These are phyloP conservation scores for Numida meleagris DNA, from an alignment of 2,113 vertebrate genomes.

Conservation along the genomic window DNA sequence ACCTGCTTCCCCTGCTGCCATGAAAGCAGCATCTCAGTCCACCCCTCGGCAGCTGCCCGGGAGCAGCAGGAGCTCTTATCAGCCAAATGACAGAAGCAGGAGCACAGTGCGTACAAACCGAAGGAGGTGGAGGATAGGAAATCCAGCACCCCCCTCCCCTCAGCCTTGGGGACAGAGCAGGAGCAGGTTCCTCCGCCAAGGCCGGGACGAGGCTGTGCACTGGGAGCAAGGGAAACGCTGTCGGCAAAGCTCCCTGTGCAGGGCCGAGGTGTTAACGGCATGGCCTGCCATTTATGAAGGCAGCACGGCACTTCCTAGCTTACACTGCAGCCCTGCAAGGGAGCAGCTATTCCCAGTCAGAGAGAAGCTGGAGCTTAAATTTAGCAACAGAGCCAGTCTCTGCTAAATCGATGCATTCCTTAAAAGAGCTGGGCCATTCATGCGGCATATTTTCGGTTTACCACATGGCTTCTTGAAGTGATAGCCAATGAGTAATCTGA, in stretches of 20 bases:
- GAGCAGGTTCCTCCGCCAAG: background rate
- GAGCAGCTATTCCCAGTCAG: background rate
- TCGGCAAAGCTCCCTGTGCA: background rate
- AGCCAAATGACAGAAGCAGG: background rate
- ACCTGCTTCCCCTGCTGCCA: background rate
- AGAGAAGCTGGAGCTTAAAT: constrained; percentile 1
- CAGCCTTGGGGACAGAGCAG: background rate
- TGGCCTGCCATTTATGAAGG: background rate
- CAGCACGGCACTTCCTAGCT: background rate
- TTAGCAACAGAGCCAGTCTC: background rate
- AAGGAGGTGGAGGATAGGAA: background rate
- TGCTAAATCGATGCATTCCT: constrained; percentile 50
- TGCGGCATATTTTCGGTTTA: constrained; percentile 60
- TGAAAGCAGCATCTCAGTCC: background rate
- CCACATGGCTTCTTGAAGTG: constrained; percentile 55
- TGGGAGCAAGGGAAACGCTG: rapidly evolving
- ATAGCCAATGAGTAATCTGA: constrained; percentile 30
- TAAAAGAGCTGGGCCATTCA: constrained; percentile 31
- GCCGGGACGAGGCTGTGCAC: rapidly evolving
- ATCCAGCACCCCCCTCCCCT: background rate
- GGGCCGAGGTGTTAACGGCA: background rate
- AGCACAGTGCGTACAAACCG: rapidly evolving
- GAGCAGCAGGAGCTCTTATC: background rate
- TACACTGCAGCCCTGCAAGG: background rate
- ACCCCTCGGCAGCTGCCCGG: background rate